Conservation (phyloP, 2,113 vertebrate genomes). For the Bungarus multicinctus region DNA sequence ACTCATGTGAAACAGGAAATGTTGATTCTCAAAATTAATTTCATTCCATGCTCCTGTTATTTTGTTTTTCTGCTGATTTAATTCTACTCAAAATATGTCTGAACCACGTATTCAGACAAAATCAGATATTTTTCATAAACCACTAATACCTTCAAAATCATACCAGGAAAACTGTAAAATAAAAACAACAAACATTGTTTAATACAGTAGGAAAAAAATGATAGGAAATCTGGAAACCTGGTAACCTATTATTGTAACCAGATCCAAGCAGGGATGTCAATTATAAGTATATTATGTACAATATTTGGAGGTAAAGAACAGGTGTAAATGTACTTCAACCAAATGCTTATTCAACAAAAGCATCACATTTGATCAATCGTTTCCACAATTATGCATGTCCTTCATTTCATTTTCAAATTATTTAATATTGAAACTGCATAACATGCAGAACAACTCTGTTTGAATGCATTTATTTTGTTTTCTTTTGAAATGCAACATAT, state of each 20-base stretch:
- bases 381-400: not conserved
- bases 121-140: not conserved
- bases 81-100: not conserved
- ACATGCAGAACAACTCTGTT: not conserved
- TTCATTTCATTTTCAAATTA: not conserved
- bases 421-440: not conserved
- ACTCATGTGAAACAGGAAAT: not conserved
- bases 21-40: not conserved
- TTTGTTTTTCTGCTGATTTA: not conserved
- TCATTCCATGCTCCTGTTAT: accelerated
- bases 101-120: not conserved
- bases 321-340: not conserved
- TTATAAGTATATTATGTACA: not conserved
- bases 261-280: not conserved
- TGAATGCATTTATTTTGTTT: not conserved
- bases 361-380: not conserved
- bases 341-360: not conserved
- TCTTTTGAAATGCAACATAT: not conserved
- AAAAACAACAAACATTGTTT: not conserved
- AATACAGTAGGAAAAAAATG: not conserved
- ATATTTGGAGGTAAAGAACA: not conserved
- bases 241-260: not conserved
- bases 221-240: not conserved
- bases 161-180: not conserved
- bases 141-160: not conserved